phyloP scores from a whole-genome alignment of 2,888 invertebrate species.

The Leucophenga maculata region DNA sequence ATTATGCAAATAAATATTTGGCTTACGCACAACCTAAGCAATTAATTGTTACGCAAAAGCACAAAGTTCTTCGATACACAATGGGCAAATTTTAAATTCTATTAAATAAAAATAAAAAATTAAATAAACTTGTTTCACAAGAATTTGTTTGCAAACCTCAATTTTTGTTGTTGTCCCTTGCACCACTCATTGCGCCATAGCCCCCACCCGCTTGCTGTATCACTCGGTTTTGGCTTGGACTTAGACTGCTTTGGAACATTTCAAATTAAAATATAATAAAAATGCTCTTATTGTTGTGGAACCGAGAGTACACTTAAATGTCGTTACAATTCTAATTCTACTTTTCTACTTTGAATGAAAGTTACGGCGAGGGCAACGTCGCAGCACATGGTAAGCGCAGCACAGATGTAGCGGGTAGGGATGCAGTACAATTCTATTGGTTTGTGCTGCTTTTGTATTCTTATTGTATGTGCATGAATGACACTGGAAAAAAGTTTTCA shows the following conservation, averaged over 20 bases:
- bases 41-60: not conserved
- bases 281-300: constrained; percentile 18
- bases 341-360: constrained; percentile 14
- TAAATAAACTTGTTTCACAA: constrained; percentile 7
- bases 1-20: not conserved
- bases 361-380: not conserved
- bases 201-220: not conserved
- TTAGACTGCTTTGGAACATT: constrained; percentile 9
- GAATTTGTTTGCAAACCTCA: not conserved
- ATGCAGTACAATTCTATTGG: constrained; percentile 8
- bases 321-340: constrained; percentile 26
- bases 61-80: not conserved
- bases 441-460: constrained; percentile 5
- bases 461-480: too few species aligned
- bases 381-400: not conserved
- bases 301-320: constrained; percentile 11
- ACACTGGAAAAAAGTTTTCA: constrained; percentile 13
- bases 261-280: constrained; percentile 23
- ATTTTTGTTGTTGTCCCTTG: not conserved
- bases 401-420: not conserved
- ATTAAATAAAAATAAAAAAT: constrained; percentile 14
- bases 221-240: not conserved
- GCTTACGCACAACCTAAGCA: not conserved
- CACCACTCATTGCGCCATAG: too few species aligned
- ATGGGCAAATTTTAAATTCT: constrained; percentile 7